Base-by-base conservation (phyloP, 2,113 vertebrate species). In the Hystrix cristata region DNA sequence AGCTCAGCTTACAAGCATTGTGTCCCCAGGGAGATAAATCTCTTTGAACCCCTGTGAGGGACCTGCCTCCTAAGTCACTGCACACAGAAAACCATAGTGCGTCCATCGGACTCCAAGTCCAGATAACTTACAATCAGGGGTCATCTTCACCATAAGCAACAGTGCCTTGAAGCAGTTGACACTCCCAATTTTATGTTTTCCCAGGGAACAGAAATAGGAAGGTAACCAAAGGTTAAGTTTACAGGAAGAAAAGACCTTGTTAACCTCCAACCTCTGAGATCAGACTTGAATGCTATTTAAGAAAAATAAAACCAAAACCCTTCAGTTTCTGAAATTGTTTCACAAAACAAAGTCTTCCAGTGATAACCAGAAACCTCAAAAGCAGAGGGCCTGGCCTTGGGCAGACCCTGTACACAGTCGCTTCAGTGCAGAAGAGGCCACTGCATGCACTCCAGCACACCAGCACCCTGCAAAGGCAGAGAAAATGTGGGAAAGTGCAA, bases 281-380 rank as follows among this genome's bases (percentile, higher is more conserved):
- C 82, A 71, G 46, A 83, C 57, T 25, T 86, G 29, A 87, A 67
- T 80, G 25, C 79, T 38, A 25, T 60, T 78, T 46, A 72, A 46
- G 34, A 79, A 69, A 31, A 79, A 43, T 31, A 74, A 57, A 81
- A 48, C 21, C n/a, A 94, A 84, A 92, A 86, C 4, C 3, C 51
- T 72, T 85, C 48, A 46, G n/a, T 31, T 93, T 81, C 29, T 48
- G 21, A 86, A 80, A 90, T 81, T 53, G 43, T 82, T 87, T 91
- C 53, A 62, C 86, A 64, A 67, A 93, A 81, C 67, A 82, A 86
- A 34, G 64, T 72, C 18, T 82, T 38, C 74, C 72, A 57, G 55
- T n/a, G 71, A 81, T 72, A 57, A 84, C 60, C 62, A 65, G 31
- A 23, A 59, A 55, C 87, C 34, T 74, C 43, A 62, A 14, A 25